These are phyloP conservation scores for Helicoverpa zea DNA, from an alignment of 1,140 invertebrate genomes.

Conservation along the genomic window DNA sequence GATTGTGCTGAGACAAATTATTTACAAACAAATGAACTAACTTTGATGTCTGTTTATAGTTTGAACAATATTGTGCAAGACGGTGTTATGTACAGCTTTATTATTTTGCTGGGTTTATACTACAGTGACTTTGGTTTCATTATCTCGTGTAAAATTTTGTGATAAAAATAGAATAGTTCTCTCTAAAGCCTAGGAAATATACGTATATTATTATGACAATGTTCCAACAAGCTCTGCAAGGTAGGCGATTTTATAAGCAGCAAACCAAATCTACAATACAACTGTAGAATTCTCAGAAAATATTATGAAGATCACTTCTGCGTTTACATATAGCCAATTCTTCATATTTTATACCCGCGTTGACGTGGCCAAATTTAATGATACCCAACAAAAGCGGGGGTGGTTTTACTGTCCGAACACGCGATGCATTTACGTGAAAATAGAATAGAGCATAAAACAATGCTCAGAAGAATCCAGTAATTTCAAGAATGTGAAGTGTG, in stretches of 20 bases:
- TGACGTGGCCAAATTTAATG: not conserved
- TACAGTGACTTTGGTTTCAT: not conserved
- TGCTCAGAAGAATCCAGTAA: not conserved
- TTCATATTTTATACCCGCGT: not conserved
- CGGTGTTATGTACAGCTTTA: not conserved
- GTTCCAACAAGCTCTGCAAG: too few relatives aligned
- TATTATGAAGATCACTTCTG: too few relatives aligned
- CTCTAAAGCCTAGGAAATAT: too few relatives aligned
- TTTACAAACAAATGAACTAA: slow-evolving; percentile 15
- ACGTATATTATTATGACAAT: too few relatives aligned
- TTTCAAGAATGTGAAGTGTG: not conserved
- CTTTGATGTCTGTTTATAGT: slow-evolving; percentile 14
- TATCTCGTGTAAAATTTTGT: too few relatives aligned
- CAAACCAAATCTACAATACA: too few relatives aligned
- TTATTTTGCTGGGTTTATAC: too few relatives aligned
- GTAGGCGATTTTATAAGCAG: too few relatives aligned
- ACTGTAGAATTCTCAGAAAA: too few relatives aligned
- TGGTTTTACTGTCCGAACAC: not conserved
- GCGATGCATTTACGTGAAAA: not conserved
- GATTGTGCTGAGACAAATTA: slow-evolving; percentile 29
- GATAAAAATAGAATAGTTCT: too few relatives aligned
- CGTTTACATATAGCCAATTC: too few relatives aligned
- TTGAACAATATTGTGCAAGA: not conserved
- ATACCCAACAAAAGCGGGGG: not conserved
- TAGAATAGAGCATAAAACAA: not conserved